Evolutionary conservation across 2,113 vertebrate species (phyloP).

Genomic region (Thamnophis sirtalis): DNA sequence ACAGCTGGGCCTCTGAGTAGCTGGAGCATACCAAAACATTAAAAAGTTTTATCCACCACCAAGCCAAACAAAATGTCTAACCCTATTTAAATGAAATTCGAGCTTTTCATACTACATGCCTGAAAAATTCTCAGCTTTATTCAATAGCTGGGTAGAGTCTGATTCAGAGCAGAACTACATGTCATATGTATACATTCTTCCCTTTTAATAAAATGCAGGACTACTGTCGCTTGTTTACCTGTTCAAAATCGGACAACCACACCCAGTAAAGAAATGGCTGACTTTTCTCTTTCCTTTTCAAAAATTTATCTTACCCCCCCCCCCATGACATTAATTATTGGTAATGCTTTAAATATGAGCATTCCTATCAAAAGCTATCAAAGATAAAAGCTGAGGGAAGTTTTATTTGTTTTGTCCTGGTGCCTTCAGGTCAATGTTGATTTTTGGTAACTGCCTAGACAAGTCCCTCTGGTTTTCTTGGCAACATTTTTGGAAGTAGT

Average conservation of each 20-base stretch:
- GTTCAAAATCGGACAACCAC: background rate
- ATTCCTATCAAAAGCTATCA: background rate
- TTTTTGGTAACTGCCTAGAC: background rate
- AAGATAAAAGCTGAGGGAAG: background rate
- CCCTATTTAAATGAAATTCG: background rate
- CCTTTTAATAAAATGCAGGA: background rate
- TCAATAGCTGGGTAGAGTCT: background rate
- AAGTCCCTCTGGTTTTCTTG: background rate
- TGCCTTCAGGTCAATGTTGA: background rate
- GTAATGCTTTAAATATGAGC: background rate
- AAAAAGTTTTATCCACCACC: background rate
- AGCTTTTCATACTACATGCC: background rate
- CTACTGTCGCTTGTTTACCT: background rate
- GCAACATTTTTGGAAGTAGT: background rate
- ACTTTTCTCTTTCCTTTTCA: background rate
- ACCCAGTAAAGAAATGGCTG: background rate
- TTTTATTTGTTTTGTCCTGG: background rate
- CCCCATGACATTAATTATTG: background rate
- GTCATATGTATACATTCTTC: background rate
- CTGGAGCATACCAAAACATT: background rate
- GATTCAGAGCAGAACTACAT: background rate
- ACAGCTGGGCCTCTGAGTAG: background rate
- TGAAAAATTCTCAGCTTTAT: background rate
- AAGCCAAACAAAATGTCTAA: background rate
- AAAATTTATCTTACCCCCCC: background rate